Evolutionary conservation across 2,888 invertebrate species (phyloP), one percentile per base, ranked within the genome.

Genomic region (Hypselothyrea guttata): DNA sequence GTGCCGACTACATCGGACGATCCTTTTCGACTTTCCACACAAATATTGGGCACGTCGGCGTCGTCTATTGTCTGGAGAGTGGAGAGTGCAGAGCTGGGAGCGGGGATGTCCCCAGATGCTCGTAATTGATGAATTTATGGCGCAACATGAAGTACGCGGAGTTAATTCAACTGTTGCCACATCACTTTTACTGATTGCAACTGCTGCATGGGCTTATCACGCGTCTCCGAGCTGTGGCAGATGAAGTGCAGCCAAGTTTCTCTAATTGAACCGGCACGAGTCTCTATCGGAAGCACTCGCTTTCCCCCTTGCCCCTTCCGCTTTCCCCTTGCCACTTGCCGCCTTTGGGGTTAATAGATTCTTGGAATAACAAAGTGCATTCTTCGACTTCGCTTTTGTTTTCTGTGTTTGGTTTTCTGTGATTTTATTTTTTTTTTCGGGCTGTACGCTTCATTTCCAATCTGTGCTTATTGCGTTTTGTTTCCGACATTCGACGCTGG

Each of bases 121-220:
- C n/a, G n/a, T n/a, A 74, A 73, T 74, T 73, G 74, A 73, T 74
- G 73, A 57, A 74, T 73, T 73, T 73, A 73, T 71, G 67, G 67
- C 55, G 44, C 54, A 60, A 71, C 60, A 61, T 67, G 55, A 53
- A 49, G 54, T 54, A 54, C 48, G 11, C 22, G 40, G 22, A 13
- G n/a, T 11, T 4, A 37, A 54, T 47, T 55, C 15, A 22, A 7
- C 40, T 22, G 56, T 57, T 56, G 45, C 56, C 54, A 58, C 70
- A 67, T 60, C 55, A 69, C 64, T 59, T 69, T 60, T 64, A 69
- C 68, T 69, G 68, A 69, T 69, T 58, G 61, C 52, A 31, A 33
- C 40, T 12, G 47, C 64, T 22, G 49, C 16, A 15, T 34, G 40
- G 35, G 51, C 67, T 71, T 72, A 72, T 72, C 71, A 65, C 51